These are phyloP conservation scores for Eurystomus gularis DNA, from an alignment of 2,113 vertebrate species.

Conservation along the genomic window DNA sequence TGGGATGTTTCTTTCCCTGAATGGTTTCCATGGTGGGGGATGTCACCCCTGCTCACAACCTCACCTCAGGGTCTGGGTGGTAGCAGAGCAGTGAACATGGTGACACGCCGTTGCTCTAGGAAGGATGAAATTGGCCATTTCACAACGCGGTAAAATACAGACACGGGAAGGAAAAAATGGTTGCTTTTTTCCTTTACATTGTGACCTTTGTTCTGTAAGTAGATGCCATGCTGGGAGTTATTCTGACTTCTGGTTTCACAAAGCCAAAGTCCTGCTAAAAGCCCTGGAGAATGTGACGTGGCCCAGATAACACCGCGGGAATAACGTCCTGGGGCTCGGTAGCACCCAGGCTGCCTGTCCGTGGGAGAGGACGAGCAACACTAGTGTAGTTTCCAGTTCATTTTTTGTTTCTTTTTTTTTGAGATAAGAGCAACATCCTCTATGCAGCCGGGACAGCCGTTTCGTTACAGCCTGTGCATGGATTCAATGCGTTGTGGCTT, in stretches of 20 bases:
- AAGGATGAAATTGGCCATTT: not conserved
- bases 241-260: not conserved
- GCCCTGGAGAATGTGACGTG: not conserved
- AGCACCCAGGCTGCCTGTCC: not conserved
- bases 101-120: not conserved
- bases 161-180: not conserved
- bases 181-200: not conserved
- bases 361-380: not conserved
- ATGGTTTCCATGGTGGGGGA: fast-evolving
- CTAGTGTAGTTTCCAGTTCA: not conserved
- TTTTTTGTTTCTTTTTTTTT: not conserved
- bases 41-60: not conserved
- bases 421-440: not conserved
- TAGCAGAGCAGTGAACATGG: not conserved
- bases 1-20: not conserved
- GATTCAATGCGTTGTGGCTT: not conserved
- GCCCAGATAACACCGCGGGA: not conserved
- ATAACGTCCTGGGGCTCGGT: not conserved
- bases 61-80: not conserved
- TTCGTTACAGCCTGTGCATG: not conserved
- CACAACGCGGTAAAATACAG: not conserved
- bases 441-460: fast-evolving
- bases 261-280: constrained; percentile 9
- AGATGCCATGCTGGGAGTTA: fast-evolving
- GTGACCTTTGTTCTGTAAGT: constrained; percentile 28